phyloP scores from a whole-genome alignment of 1,140 invertebrate genomes.

The Sinella curviseta region DNA sequence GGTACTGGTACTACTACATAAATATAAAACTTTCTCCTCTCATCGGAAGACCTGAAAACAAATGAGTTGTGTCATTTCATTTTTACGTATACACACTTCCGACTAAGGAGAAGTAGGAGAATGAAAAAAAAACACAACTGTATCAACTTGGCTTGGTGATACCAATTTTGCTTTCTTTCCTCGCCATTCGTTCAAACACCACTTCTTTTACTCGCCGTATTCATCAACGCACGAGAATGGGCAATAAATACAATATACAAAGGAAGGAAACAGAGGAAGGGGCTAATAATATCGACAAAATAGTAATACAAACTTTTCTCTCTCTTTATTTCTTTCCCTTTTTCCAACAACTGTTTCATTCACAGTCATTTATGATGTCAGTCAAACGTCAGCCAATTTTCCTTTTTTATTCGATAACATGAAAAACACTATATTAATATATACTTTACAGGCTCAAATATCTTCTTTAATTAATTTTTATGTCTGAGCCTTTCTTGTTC shows the following conservation, averaged over 20 bases:
- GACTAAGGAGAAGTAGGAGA: background rate
- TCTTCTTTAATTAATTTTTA: background rate
- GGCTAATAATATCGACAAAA: background rate
- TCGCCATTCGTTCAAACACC: background rate
- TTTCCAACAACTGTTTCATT: background rate
- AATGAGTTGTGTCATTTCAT: conserved; percentile 25
- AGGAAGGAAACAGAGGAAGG: background rate
- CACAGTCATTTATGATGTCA: background rate
- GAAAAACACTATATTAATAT: background rate
- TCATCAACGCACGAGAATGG: background rate
- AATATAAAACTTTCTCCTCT: background rate
- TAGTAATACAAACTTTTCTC: background rate
- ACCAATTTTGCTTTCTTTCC: background rate
- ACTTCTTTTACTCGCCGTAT: background rate
- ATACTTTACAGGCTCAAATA: background rate
- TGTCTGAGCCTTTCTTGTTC: background rate
- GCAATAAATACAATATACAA: background rate
- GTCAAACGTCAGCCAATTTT: background rate
- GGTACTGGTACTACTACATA: background rate
- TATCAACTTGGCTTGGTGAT: background rate
- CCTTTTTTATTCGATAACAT: background rate
- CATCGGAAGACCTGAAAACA: conserved; percentile 22
- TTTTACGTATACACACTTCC: background rate
- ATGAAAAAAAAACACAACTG: background rate
- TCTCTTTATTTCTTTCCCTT: background rate